Conservation (phyloP, 2,797 vertebrate genomes). For the Picus viridis region DNA sequence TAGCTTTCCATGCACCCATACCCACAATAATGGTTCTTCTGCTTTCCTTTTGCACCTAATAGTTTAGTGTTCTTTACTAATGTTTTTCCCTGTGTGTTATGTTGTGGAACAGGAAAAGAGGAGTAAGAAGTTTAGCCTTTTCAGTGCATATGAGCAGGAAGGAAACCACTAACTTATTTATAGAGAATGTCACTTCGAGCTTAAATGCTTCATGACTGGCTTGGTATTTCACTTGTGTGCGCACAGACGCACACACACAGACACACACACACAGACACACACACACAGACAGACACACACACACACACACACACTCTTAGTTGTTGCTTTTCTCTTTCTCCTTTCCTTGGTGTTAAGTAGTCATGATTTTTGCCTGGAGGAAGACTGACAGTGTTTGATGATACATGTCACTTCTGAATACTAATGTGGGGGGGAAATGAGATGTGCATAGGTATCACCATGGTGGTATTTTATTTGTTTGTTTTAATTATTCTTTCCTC, state of each 20-base stretch:
- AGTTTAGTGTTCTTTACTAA: neutral
- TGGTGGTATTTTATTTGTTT: neutral
- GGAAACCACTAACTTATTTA: conserved; percentile 68
- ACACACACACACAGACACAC: neutral
- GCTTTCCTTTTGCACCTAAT: neutral
- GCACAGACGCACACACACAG: neutral
- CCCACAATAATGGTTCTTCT: neutral
- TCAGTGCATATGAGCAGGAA: conserved; percentile 40
- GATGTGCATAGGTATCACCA: neutral
- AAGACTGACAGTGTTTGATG: neutral
- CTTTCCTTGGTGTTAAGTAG: conserved; percentile 30
- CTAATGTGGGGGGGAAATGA: neutral
- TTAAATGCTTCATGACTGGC: conserved; percentile 50
- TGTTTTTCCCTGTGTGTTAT: neutral
- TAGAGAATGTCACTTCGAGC: conserved; percentile 57
- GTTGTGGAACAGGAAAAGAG: neutral
- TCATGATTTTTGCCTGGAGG: neutral
- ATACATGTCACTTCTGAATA: conserved; percentile 5
- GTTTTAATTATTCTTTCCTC: neutral
- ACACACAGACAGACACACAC: neutral
- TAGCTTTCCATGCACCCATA: neutral
- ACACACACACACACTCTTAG: neutral
- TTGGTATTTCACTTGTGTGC: conserved; percentile 46
- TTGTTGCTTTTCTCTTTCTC: conserved; percentile 33
- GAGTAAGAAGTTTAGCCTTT: conserved; percentile 41